Evolutionary conservation across 2,113 vertebrate species (phyloP).

Genomic region (Glaucidium brasilianum): DNA sequence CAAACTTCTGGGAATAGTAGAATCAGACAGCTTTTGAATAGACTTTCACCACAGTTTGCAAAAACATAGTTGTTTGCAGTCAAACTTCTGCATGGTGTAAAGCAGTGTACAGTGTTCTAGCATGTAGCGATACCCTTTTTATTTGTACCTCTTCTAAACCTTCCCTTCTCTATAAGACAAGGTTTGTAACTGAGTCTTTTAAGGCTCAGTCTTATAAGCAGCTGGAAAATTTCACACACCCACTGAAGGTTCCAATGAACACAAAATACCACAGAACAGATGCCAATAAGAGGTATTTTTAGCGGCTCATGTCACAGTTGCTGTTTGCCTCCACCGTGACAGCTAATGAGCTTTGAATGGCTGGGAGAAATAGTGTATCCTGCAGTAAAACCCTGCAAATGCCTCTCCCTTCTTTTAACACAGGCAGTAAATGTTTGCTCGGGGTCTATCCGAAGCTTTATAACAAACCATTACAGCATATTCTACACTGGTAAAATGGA

Average conservation of each 20-base stretch:
- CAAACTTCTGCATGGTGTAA: background rate
- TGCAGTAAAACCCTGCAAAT: constrained; percentile 41
- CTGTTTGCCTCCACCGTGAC: constrained; percentile 65
- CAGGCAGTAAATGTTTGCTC: constrained; percentile 43
- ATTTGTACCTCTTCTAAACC: background rate
- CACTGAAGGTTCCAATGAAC: constrained; percentile 68
- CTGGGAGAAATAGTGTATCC: constrained; percentile 45
- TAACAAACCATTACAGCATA: background rate
- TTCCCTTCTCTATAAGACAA: background rate
- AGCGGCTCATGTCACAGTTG: constrained; percentile 67
- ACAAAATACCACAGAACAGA: constrained; percentile 65
- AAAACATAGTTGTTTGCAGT: background rate
- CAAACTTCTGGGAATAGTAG: background rate
- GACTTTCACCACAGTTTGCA: background rate
- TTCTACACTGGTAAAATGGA: background rate
- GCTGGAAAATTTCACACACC: constrained; percentile 78
- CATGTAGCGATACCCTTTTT: background rate
- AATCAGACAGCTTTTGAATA: background rate
- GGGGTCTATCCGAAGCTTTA: background rate
- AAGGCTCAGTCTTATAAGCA: constrained; percentile 57
- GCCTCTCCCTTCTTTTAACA: background rate
- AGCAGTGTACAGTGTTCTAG: background rate
- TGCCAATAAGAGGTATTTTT: constrained; percentile 78
- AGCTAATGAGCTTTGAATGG: constrained; percentile 63
- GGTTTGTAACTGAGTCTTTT: constrained; percentile 36